phyloP scores from a whole-genome alignment of 1,140 invertebrate species.

The Drosophila pseudoobscura region DNA sequence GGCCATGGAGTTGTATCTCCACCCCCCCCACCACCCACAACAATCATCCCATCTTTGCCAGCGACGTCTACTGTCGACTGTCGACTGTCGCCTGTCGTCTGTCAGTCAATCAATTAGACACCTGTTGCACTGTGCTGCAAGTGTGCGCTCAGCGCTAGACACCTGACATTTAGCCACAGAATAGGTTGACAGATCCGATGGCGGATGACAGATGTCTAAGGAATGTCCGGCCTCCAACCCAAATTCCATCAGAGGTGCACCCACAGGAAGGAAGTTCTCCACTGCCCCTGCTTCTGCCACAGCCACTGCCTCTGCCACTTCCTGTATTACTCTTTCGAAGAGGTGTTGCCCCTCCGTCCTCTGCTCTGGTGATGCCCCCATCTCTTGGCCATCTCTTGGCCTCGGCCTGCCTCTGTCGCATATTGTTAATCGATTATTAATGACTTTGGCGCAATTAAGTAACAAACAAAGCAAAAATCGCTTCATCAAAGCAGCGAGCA shows the following conservation, averaged over 20 bases:
- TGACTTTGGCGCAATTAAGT: slow-evolving; percentile 77
- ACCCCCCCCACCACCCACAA: slow-evolving; percentile 9
- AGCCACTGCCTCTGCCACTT: neutral
- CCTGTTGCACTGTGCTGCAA: slow-evolving; percentile 38
- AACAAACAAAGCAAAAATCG: slow-evolving; percentile 69
- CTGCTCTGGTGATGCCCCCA: slow-evolving; percentile 22
- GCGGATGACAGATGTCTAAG: slow-evolving; percentile 6
- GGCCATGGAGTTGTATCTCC: slow-evolving; percentile 26
- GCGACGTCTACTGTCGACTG: slow-evolving; percentile 18
- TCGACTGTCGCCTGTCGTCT: slow-evolving; percentile 46
- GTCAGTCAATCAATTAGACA: slow-evolving; percentile 74
- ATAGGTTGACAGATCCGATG: slow-evolving; percentile 11
- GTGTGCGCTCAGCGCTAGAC: slow-evolving; percentile 38
- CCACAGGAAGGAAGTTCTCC: slow-evolving; percentile 28
- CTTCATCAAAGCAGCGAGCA: slow-evolving; percentile 41
- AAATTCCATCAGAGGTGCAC: too few species aligned
- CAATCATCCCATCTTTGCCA: slow-evolving; percentile 38
- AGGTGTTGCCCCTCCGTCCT: neutral
- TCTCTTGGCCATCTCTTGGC: slow-evolving; percentile 7
- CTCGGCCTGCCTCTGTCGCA: slow-evolving; percentile 7
- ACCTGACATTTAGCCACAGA: slow-evolving; percentile 26
- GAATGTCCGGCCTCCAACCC: neutral
- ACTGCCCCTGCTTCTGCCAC: neutral
- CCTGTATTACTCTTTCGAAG: slow-evolving; percentile 20
- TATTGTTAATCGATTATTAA: slow-evolving; percentile 78